A percentile compares a stretch with the other conserved stretches of the same genome.
These are phyloP conservation scores for Ryuthela nishihirai DNA, from an alignment of 2,888 invertebrate species.

Conservation along the genomic window DNA sequence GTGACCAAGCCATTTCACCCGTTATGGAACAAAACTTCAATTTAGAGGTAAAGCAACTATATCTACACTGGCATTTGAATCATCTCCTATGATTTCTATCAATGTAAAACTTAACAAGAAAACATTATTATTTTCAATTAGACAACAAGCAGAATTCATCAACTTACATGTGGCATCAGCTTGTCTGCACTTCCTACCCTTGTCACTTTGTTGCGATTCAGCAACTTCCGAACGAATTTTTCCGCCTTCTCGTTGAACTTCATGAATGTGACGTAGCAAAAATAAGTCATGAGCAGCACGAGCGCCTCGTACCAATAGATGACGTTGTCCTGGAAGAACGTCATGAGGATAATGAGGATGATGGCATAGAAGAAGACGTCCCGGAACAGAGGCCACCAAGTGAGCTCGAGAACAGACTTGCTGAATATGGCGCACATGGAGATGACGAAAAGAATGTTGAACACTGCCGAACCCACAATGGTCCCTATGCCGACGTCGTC, in stretches of 20 bases:
- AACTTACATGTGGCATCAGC: constrained; percentile 91
- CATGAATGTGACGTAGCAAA: constrained; percentile 93
- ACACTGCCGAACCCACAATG: constrained; percentile 97
- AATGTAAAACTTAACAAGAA: no score
- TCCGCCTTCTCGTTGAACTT: constrained; percentile 88
- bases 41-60: no score
- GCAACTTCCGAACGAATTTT: constrained; percentile 79
- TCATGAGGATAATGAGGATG: constrained; percentile 84
- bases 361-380: constrained; percentile 95
- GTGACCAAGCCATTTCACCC: no score
- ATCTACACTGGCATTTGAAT: no score
- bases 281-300: constrained; percentile 81
- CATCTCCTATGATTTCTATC: no score
- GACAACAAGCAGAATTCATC: no score
- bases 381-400: constrained; percentile 98
- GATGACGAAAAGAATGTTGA: constrained; percentile 97
- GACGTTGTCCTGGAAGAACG: constrained; percentile 87
- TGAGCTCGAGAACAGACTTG: constrained; percentile 81
- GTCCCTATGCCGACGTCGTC: constrained; percentile 86
- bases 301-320: constrained; percentile 84
- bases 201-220: constrained; percentile 69
- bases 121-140: no score
- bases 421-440: constrained; percentile 97
- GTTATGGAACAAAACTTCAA: no score
- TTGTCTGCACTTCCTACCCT: constrained; percentile 73